These are phyloP conservation scores for Leptinotarsa peninsularis DNA, from an alignment of 2,888 invertebrate genomes.

Conservation along the genomic window DNA sequence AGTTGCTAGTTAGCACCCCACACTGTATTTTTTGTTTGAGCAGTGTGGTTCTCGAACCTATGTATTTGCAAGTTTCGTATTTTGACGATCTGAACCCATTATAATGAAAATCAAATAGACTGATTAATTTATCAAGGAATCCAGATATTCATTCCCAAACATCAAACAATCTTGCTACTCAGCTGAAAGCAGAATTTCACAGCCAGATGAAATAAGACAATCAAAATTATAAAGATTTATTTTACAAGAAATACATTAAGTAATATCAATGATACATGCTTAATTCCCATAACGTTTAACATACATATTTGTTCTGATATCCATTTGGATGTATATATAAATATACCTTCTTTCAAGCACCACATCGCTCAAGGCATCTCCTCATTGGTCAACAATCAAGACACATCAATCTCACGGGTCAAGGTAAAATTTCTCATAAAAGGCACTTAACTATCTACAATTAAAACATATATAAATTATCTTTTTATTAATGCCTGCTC, in stretches of 20 bases:
- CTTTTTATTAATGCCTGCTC: slow-evolving; percentile 58
- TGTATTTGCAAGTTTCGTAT: too few relatives aligned
- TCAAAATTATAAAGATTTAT: slow-evolving; percentile 39
- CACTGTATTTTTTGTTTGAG: too few relatives aligned
- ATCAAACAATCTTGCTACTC: too few relatives aligned
- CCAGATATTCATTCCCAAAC: too few relatives aligned
- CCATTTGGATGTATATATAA: slow-evolving; percentile 27
- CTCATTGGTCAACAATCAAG: slow-evolving; percentile 41
- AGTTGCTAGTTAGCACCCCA: too few relatives aligned
- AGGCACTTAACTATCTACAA: slow-evolving; percentile 60
- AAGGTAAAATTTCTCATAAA: slow-evolving; percentile 55
- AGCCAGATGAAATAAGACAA: slow-evolving; percentile 25
- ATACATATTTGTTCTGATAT: slow-evolving; percentile 35
- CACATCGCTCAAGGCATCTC: slow-evolving; percentile 40
- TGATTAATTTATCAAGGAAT: too few relatives aligned
- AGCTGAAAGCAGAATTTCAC: background rate
- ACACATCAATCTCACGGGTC: slow-evolving; percentile 39
- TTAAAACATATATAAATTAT: slow-evolving; percentile 57
- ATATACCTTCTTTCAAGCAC: slow-evolving; percentile 34
- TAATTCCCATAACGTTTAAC: slow-evolving; percentile 40
- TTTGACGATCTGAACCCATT: too few relatives aligned
- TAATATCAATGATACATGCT: slow-evolving; percentile 39
- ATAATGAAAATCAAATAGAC: too few relatives aligned
- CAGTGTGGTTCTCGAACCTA: too few relatives aligned
- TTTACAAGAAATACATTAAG: slow-evolving; percentile 37